Percentiles rank a stretch among this genome's conserved stretches.
These are phyloP conservation scores for Diadegma fenestrale DNA, from an alignment of 2,888 invertebrate genomes.

Conservation along the genomic window DNA sequence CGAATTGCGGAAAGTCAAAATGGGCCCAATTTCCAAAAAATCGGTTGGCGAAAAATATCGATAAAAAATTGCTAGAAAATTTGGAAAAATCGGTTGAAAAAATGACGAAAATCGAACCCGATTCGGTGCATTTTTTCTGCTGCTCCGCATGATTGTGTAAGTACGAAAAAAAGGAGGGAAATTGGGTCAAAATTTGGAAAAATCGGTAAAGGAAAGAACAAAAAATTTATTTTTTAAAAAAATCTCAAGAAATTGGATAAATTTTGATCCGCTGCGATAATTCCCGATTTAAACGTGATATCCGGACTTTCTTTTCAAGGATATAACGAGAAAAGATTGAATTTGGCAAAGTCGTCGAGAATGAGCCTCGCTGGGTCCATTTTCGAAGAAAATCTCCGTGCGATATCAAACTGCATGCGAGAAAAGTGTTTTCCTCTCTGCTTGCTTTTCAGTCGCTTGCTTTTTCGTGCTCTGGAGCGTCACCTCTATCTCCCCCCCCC, in stretches of 20 bases:
- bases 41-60: neutral
- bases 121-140: neutral
- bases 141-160: too few species aligned
- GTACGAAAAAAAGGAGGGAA: too few species aligned
- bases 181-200: too few species aligned
- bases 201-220: too few species aligned
- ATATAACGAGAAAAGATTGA: neutral
- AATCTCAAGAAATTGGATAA: too few species aligned
- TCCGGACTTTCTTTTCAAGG: too few species aligned
- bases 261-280: too few species aligned
- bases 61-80: neutral
- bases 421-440: too few species aligned
- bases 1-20: slow-evolving; percentile 21
- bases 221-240: too few species aligned
- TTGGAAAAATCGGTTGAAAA: neutral
- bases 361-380: neutral
- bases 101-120: neutral
- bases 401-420: too few species aligned
- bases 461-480: neutral
- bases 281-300: neutral
- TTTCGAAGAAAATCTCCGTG: slow-evolving; percentile 57
- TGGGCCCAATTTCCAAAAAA: neutral
- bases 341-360: neutral
- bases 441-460: slow-evolving; percentile 2
- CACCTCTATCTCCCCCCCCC: slow-evolving; percentile 35